Base-by-base conservation (phyloP, 1,140 invertebrate genomes). In the Asbolus verrucosus region DNA sequence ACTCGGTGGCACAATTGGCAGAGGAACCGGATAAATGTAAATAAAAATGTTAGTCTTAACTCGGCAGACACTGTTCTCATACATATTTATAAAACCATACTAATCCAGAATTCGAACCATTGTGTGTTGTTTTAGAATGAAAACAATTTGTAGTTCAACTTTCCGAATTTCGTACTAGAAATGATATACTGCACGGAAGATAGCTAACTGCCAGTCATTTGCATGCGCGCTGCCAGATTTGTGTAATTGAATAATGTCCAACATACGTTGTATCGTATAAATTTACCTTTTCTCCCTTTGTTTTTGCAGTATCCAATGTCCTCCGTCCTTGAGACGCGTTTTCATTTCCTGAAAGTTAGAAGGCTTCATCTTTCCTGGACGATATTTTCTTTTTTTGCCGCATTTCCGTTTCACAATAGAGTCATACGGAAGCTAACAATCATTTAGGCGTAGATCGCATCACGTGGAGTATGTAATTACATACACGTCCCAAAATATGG, bases 141-240 rank as follows among this genome's bases (percentile, higher is more conserved):
- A 54, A 54, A 54, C 46, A 54, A 54, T 54, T 54, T 54, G 46
- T 54, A 54, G 46, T 21, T 5, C 46, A 54, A 54, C 46, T 54
- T 54, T 54, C 46, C 21, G 11, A 27, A 54, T 54, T 54, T 54
- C 19, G 46, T 54, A 54, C 46, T 54, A 54, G 46, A 27, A 54
- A 54, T 54, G 46, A 54, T 54, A 54, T 54, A 54, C 27, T 27
- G 21, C 46, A 24, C 46, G 2, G 19, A 54, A 54, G 46, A 54
- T 54, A 54, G 46, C 46, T 13, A 54, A 54, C 46, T 54, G 46
- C 46, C 46, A 54, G 46, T 54, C 46, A 54, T 54, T 54, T 54
- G 46, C 46, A 54, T 54, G 46, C 46, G 21, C 24, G 24, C 46
- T 54, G 46, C 21, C 46, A 54, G 46, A 27, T 54, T 54, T 54